Evolutionary conservation across 2,888 invertebrate species (phyloP).

Genomic region (Lathronympha strigana): DNA sequence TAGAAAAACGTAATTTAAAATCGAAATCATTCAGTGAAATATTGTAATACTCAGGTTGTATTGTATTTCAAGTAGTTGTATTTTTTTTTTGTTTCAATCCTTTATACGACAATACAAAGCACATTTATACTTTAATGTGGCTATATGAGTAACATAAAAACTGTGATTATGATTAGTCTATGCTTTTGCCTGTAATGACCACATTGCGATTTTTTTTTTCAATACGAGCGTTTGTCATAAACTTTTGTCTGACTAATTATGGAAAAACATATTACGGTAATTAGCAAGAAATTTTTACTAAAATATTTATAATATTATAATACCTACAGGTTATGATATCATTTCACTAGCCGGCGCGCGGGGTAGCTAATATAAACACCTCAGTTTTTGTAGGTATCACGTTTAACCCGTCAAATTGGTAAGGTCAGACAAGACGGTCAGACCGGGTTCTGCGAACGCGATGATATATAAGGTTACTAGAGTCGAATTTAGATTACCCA

Average conservation of each 20-base stretch:
- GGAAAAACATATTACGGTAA: not conserved
- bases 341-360: too few species aligned
- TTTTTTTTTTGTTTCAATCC: not conserved
- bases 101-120: too few species aligned
- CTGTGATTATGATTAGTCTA: not conserved
- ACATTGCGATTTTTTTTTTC: not conserved
- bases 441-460: slow-evolving; percentile 1
- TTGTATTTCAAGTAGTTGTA: not conserved
- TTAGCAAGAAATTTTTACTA: not conserved
- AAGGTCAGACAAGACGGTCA: slow-evolving; percentile 4
- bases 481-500: not conserved
- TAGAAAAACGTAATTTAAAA: slow-evolving; percentile 20
- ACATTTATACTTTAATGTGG: too few species aligned
- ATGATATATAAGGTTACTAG: not conserved
- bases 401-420: slow-evolving; percentile 4
- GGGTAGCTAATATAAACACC: not conserved
- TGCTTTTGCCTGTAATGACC: not conserved
- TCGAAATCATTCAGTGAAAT: not conserved
- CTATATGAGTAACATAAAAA: slow-evolving; percentile 1
- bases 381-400: not conserved
- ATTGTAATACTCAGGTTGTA: not conserved
- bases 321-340: not conserved
- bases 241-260: not conserved
- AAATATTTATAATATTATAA: not conserved
- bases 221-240: not conserved